Evolutionary conservation across 1,140 invertebrate genomes (phyloP), one percentile per base, ranked within the genome.

Genomic region (Lanistes nyassanus): DNA sequence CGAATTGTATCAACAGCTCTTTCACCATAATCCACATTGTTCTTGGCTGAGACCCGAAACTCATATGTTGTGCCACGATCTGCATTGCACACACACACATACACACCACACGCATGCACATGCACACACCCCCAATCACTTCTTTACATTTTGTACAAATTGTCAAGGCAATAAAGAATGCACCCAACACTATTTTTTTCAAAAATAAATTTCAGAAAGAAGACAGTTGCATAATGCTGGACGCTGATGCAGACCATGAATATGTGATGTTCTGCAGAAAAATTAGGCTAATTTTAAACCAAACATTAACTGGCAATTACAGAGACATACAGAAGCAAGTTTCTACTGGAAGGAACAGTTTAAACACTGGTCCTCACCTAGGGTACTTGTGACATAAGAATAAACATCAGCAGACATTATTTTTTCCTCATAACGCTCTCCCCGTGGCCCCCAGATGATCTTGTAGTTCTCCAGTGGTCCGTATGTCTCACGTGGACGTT

Each of bases 31-130:
- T 96, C 97, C 39, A 98, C 94, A 73, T 94, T 92, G 90, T 98
- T 99, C 83, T 93, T 93, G 1, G 96, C 97, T 1, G 96, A 94
- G 2, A 99, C 93, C 78, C 96, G 92, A 85, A 98, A 98, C 88
- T 99, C 97, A 88, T 99, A 99, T 77, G 96, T 94, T 0, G 97
- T 94, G 1, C 97, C 97, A 79, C 95, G 92, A 88, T 98, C 96
- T 90, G 81, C 58, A 86, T 47, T n/a, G n/a, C n/a, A n/a, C 51
- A 53, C 51, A 53, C 51, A 53, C 51, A 53, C 51, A 53, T 13
- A 4, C 39, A 39, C n/a, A n/a, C n/a, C n/a, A n/a, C n/a, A n/a
- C n/a, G n/a, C n/a, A n/a, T n/a, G n/a, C n/a, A n/a, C n/a, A n/a
- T n/a, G n/a, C n/a, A n/a, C n/a, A n/a, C n/a, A n/a, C n/a, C n/a